phyloP scores from a whole-genome alignment of 2,888 invertebrate species.

The Nipponacmea schrenckii region DNA sequence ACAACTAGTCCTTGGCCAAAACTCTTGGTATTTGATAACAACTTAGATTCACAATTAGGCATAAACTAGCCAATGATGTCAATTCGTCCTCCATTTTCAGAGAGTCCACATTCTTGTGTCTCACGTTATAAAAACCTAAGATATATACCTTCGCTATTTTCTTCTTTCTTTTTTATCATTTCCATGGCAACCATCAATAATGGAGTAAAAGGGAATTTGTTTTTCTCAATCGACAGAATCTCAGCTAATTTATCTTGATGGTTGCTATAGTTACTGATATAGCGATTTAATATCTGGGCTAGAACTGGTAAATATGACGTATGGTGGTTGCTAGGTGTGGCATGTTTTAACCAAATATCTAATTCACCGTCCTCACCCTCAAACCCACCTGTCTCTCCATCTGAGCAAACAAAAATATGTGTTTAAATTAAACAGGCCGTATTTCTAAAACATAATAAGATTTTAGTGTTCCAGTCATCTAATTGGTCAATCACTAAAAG shows the following conservation, averaged over 20 bases:
- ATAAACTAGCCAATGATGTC: too few species aligned
- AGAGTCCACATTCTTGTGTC: too few species aligned
- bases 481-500: too few species aligned
- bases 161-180: constrained; percentile 10
- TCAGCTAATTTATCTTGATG: constrained; percentile 43
- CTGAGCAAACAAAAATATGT: too few species aligned
- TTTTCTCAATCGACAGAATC: constrained; percentile 20
- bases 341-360: constrained; percentile 40
- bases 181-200: constrained; percentile 43
- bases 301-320: constrained; percentile 37
- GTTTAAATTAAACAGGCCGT: too few species aligned
- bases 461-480: too few species aligned
- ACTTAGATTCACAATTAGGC: too few species aligned
- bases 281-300: constrained; percentile 39
- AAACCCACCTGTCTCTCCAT: constrained; percentile 47
- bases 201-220: constrained; percentile 48
- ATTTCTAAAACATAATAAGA: too few species aligned
- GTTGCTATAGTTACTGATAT: constrained; percentile 48
- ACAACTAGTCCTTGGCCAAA: too few species aligned
- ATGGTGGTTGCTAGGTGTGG: background rate
- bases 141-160: background rate
- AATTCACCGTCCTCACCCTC: constrained; percentile 42
- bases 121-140: too few species aligned
- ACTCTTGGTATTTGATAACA: too few species aligned
- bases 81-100: too few species aligned